Evolutionary conservation across 2,888 invertebrate species (phyloP), one percentile per base, ranked within the genome.

Genomic region (Congeria kusceri): DNA sequence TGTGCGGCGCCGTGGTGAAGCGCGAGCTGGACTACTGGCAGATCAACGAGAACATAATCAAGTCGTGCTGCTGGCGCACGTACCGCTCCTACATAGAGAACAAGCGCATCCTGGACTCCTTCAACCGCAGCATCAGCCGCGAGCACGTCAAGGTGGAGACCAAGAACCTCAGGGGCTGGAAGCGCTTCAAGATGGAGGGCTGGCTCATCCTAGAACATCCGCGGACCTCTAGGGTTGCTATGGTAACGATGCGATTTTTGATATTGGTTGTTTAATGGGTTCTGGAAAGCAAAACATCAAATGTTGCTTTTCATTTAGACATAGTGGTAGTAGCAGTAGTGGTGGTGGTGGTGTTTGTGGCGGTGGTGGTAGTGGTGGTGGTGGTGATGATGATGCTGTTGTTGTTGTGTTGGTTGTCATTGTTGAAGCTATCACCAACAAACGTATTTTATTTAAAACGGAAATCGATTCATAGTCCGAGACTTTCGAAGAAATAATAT

Each of bases 1-100:
- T 93, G 13, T 93, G 93, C 69, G 93, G 93, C 3, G 92, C 93
- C 13, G 93, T 93, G 23, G 92, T 93, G 28, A 92, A 92, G 80
- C 82, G 92, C 27, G 93, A 93, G 75, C 82, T 93, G 59, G 92
- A 92, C 73, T 93, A 90, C 85, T 93, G 93, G 93, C 91, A 91
- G 73, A 90, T 93, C 25, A 89, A 92, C 69, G 92, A 92, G 82
- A 86, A 87, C 64, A 88, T 88, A 67, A 92, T 93, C 64, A 91
- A 92, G 73, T 90, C 92, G 3, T 93, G 93, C 76, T 93, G 93
- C 78, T 92, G 92, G 92, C 86, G 90, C 15, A 91, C 91, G 63
- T 92, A 92, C 85, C 78, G 91, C 25, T 89, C 90, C 1, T 91
- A 91, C 85, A 91, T 92, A 62, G 92, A 92, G 86, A 92, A 92